These are phyloP conservation scores for Hartigia nigra DNA, from an alignment of 2,888 invertebrate genomes.

Conservation along the genomic window DNA sequence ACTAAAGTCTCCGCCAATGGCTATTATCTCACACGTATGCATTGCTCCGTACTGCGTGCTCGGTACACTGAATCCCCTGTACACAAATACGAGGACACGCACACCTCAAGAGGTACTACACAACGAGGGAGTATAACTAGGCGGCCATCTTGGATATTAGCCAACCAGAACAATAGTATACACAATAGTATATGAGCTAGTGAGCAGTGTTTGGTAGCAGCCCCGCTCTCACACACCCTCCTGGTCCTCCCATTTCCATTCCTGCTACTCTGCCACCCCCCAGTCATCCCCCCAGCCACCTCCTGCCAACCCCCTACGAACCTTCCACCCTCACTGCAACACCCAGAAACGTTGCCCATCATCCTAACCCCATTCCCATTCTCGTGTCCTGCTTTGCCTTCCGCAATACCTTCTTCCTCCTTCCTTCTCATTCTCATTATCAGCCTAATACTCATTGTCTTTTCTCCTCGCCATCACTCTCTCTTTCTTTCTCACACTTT, in stretches of 20 bases:
- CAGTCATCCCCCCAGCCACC: constrained; percentile 23
- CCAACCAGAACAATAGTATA: constrained; percentile 65
- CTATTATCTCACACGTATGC: constrained; percentile 55
- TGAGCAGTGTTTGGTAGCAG: constrained; percentile 55
- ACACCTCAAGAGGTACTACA: constrained; percentile 5
- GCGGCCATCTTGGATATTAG: constrained; percentile 65
- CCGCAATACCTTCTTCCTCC: constrained; percentile 16
- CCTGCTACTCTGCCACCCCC: constrained; percentile 32
- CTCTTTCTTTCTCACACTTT: neutral
- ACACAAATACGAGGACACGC: constrained; percentile 38
- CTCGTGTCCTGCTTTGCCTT: neutral
- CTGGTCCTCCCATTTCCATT: constrained; percentile 20
- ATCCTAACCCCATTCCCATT: constrained; percentile 8
- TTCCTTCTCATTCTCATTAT: constrained; percentile 32
- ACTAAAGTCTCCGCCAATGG: constrained; percentile 54
- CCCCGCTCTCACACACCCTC: constrained; percentile 29
- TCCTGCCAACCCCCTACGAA: neutral
- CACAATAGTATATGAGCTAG: constrained; percentile 61
- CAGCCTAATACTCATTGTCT: constrained; percentile 31
- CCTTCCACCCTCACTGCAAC: constrained; percentile 13
- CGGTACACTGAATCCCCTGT: constrained; percentile 48
- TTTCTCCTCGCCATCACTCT: neutral
- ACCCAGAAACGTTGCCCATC: neutral
- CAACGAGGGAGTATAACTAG: constrained; percentile 52
- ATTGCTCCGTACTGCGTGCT: constrained; percentile 37